Evolutionary conservation across 2,797 vertebrate species (phyloP).

Genomic region (Onychomys arenicola): DNA sequence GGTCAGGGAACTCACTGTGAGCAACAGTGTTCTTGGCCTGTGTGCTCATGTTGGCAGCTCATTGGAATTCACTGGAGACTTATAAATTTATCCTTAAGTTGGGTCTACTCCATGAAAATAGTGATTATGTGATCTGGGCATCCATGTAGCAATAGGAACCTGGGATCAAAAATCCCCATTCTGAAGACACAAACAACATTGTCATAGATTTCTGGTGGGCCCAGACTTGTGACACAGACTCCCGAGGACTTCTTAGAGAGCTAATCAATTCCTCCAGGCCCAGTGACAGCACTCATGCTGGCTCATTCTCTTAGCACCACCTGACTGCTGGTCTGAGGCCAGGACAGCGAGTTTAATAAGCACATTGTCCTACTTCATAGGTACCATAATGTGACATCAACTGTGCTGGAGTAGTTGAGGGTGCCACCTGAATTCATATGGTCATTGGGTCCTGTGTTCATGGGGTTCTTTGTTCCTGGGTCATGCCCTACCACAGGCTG

Average conservation of each 20-base stretch:
- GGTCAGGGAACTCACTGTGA: background rate
- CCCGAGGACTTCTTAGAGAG: background rate
- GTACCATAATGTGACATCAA: background rate
- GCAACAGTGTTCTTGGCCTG: background rate
- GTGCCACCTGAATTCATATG: background rate
- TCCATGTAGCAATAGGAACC: background rate
- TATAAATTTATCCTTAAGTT: background rate
- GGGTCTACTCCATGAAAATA: too few species aligned
- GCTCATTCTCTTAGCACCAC: background rate
- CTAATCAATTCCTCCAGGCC: background rate
- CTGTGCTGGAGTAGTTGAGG: background rate
- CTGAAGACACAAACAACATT: background rate
- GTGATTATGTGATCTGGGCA: background rate
- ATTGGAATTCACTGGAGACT: background rate
- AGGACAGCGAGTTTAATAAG: background rate
- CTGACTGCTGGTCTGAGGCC: background rate
- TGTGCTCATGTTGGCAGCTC: background rate
- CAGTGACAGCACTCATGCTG: background rate
- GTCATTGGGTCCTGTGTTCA: background rate
- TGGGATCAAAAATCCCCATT: background rate
- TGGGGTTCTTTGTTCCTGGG: background rate
- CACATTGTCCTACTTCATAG: background rate
- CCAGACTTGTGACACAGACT: background rate
- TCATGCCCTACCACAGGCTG: slow-evolving; percentile 93
- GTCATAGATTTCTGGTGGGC: too few species aligned